Conservation (phyloP, 2,888 invertebrate genomes). For the Acanthacorydalis orientalis region DNA sequence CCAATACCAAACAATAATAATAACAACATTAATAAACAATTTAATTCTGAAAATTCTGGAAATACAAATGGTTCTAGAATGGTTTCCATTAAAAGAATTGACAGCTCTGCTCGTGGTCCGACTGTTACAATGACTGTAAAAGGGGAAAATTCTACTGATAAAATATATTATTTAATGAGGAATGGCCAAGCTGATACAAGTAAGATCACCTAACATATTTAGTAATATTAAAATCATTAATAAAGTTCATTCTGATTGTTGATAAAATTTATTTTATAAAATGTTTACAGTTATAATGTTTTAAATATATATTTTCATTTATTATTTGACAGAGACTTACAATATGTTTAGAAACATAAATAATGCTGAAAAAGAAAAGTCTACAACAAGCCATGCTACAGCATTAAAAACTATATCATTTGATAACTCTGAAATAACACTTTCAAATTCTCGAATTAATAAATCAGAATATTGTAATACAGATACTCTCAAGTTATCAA, state of each 20-base stretch:
- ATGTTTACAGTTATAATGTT: not conserved
- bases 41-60: no score
- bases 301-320: not conserved
- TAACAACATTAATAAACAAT: no score
- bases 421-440: no score
- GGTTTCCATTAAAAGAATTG: constrained; percentile 3
- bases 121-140: constrained; percentile 4
- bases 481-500: not conserved
- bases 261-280: not conserved
- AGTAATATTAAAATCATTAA: no score
- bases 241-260: no score
- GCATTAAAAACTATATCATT: not conserved
- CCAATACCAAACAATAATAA: no score
- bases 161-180: not conserved
- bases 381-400: not conserved
- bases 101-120: not conserved
- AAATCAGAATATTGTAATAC: no score
- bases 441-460: no score
- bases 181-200: not conserved
- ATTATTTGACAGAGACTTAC: not conserved
- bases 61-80: not conserved
- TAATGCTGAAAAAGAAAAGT: not conserved
- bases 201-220: not conserved
- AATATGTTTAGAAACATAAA: not conserved
- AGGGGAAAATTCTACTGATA: not conserved